These are phyloP conservation scores for Amphiprion percula DNA, from an alignment of 2,113 vertebrate species.

Conservation along the genomic window DNA sequence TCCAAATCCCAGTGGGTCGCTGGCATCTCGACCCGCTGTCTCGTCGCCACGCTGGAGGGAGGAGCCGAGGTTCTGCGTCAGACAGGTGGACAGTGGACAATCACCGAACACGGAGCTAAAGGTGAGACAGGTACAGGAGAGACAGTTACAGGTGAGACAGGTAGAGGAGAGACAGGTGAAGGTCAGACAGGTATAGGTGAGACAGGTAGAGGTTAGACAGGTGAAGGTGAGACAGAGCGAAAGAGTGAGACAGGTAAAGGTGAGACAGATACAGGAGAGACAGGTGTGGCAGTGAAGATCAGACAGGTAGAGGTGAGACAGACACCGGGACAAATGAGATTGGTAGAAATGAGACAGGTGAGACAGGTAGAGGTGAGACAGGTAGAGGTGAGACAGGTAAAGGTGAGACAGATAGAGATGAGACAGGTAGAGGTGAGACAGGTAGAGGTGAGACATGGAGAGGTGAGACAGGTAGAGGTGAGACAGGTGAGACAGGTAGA, in stretches of 20 bases:
- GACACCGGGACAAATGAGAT: too few species aligned
- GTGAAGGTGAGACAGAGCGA: neutral
- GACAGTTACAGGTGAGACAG: slow-evolving; percentile 51
- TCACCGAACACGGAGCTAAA: neutral
- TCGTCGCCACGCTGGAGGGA: slow-evolving; percentile 61
- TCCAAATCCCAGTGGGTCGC: slow-evolving; percentile 36
- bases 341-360: too few species aligned
- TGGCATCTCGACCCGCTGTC: slow-evolving; percentile 29
- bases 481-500: too few species aligned
- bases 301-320: too few species aligned
- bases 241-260: too few species aligned
- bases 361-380: too few species aligned
- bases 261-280: neutral
- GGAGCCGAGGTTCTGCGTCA: neutral
- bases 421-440: too few species aligned
- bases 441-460: too few species aligned
- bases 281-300: too few species aligned
- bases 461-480: too few species aligned
- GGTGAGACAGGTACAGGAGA: neutral
- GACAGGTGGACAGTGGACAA: slow-evolving; percentile 42
- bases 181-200: neutral
- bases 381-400: too few species aligned
- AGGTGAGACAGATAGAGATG: too few species aligned
- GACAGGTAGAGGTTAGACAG: neutral
- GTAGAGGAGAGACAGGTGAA: neutral